A percentile compares a stretch with the other conserved stretches of the same genome.
Conservation (phyloP, 1,140 invertebrate species). For the Drosophila albomicans region DNA sequence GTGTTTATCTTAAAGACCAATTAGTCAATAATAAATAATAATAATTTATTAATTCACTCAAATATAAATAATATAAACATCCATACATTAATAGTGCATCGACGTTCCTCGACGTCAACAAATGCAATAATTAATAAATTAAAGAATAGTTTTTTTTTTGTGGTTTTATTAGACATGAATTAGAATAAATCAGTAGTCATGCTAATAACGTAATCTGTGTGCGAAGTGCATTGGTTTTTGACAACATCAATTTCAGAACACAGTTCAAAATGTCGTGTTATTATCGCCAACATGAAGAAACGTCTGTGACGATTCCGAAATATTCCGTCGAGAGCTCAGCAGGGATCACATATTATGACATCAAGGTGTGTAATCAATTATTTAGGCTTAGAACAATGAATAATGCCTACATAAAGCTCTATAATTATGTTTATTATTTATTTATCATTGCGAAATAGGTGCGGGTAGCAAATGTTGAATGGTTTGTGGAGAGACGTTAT, state of each 20-base stretch:
- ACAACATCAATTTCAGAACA: slow-evolving; percentile 22
- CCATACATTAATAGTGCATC: too few species aligned
- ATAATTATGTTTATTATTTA: neutral
- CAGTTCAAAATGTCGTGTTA: slow-evolving; percentile 87
- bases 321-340: slow-evolving; percentile 86
- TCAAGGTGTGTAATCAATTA: slow-evolving; percentile 83
- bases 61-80: too few species aligned
- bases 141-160: neutral
- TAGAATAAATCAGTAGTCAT: slow-evolving; percentile 29
- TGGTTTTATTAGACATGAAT: slow-evolving; percentile 29
- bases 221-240: slow-evolving; percentile 23
- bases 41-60: too few species aligned
- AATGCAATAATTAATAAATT: too few species aligned
- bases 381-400: neutral
- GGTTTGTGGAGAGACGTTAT: slow-evolving; percentile 94
- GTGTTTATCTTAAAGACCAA: too few species aligned
- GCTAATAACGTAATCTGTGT: slow-evolving; percentile 30
- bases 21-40: too few species aligned
- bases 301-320: slow-evolving; percentile 87
- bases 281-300: slow-evolving; percentile 87
- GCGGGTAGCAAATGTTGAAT: slow-evolving; percentile 89
- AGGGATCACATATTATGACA: slow-evolving; percentile 89
- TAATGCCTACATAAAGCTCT: neutral
- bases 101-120: too few species aligned
- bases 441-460: slow-evolving; percentile 74